phyloP scores from a whole-genome alignment of 1,140 invertebrate species.

The Sycophaga agraensis region DNA sequence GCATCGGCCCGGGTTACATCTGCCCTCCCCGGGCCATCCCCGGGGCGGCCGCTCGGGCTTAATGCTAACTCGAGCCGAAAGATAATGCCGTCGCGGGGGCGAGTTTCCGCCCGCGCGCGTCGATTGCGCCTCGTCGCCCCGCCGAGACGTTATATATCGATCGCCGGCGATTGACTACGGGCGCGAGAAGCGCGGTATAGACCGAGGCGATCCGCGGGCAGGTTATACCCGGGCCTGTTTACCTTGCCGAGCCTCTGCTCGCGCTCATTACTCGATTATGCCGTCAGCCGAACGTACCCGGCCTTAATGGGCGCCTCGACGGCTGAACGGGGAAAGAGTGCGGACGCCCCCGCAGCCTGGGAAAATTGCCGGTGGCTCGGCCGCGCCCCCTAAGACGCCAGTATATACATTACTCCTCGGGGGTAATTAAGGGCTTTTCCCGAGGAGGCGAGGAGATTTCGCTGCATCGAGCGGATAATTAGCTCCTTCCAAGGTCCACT shows the following conservation, averaged over 20 bases:
- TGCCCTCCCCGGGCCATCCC: no score
- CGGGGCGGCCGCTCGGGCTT: no score
- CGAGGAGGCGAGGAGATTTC: not conserved
- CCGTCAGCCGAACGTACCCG: no score
- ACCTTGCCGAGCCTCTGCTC: not conserved
- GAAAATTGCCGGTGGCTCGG: not conserved
- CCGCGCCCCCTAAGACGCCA: no score
- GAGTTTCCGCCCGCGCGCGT: no score
- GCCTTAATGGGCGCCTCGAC: not conserved
- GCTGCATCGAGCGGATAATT: not conserved
- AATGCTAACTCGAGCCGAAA: slow-evolving; percentile 5
- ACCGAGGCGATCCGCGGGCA: no score
- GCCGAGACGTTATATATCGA: no score
- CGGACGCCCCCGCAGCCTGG: not conserved
- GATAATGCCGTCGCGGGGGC: not conserved
- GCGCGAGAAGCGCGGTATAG: no score
- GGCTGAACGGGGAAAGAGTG: not conserved
- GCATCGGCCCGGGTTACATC: no score
- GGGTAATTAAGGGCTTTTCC: not conserved
- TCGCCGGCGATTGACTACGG: no score
- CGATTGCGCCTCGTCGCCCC: not conserved
- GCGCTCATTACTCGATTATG: not conserved
- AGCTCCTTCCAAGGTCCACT: no score
- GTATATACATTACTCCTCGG: not conserved
- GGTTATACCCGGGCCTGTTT: not conserved